Evolutionary conservation across 2,888 invertebrate species (phyloP), one percentile per base, ranked within the genome.

Genomic region (Lithosia quadra): DNA sequence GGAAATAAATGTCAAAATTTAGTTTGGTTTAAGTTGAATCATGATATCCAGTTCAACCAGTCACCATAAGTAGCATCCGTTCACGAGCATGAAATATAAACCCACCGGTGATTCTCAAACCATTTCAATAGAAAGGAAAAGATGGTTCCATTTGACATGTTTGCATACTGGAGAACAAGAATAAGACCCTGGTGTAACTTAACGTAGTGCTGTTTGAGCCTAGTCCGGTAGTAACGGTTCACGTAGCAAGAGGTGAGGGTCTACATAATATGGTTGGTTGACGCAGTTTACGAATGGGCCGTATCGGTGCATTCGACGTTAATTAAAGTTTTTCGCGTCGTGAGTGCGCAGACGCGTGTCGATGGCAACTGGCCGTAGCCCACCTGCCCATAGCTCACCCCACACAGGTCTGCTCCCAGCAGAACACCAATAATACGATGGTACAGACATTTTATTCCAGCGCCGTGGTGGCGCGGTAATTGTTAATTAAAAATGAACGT

Each of bases 261-360:
- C 79, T 21, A 61, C 21, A 11, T 4, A 21, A 8, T 10, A 4
- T 76, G 69, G 74, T 11, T n/a, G 10, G 7, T 1, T 22, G 15
- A 62, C 49, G 33, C 58, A 72, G 65, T 70, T 67, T 66, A 68
- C 24, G 74, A 68, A 74, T 55, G 59, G 56, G 64, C 63, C 63
- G 71, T 71, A 77, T 73, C 72, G 74, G 74, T 69, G 76, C 82
- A 81, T 75, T 81, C 74, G 71, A 71, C 75, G 71, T 74, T 80
- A 79, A 80, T 81, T 80, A 81, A 79, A 76, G 69, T 79, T 77
- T 74, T 73, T 81, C 72, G 70, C 73, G 74, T 72, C 70, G 69
- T 36, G 34, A 18, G 72, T 63, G 67, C 49, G 49, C 53, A 58
- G 28, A 65, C 53, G 67, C 56, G 65, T 74, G 76, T 65, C 77